These are phyloP conservation scores for Carettochelys insculpta DNA, from an alignment of 2,113 vertebrate genomes.

Conservation along the genomic window DNA sequence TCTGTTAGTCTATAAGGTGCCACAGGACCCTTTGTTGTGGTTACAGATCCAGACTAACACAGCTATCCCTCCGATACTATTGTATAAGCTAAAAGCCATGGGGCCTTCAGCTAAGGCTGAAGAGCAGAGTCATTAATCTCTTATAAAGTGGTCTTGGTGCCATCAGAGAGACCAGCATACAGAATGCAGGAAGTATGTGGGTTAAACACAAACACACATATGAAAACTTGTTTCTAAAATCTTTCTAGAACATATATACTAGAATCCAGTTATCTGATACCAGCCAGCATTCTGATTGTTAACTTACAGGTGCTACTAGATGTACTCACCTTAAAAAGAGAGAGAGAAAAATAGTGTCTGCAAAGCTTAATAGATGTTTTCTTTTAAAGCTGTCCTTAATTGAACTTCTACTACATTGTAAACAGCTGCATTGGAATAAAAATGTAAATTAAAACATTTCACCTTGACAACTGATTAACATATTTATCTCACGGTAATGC, in stretches of 20 bases:
- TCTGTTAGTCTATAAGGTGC: too few relatives aligned
- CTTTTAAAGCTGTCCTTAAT: conserved; percentile 13
- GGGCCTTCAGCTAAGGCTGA: too few relatives aligned
- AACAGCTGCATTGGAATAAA: conserved; percentile 21
- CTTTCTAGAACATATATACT: neutral
- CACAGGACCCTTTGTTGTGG: too few relatives aligned
- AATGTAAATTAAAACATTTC: conserved; percentile 17
- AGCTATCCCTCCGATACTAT: too few relatives aligned
- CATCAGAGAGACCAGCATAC: too few relatives aligned
- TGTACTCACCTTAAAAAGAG: neutral
- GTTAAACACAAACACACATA: neutral
- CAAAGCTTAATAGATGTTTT: neutral
- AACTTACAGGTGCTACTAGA: neutral
- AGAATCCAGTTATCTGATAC: neutral
- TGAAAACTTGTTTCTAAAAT: neutral
- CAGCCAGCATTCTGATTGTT: neutral
- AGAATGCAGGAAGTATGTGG: too few relatives aligned
- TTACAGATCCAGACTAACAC: too few relatives aligned
- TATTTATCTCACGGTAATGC: conserved; percentile 5
- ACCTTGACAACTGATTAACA: conserved; percentile 52
- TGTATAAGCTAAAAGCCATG: too few relatives aligned
- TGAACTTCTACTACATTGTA: conserved; percentile 11
- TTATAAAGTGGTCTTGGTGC: too few relatives aligned
- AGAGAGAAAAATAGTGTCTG: neutral
- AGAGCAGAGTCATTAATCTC: too few relatives aligned